Evolutionary conservation across 2,113 vertebrate genomes (phyloP).

Genomic region (Trinectes maculatus): DNA sequence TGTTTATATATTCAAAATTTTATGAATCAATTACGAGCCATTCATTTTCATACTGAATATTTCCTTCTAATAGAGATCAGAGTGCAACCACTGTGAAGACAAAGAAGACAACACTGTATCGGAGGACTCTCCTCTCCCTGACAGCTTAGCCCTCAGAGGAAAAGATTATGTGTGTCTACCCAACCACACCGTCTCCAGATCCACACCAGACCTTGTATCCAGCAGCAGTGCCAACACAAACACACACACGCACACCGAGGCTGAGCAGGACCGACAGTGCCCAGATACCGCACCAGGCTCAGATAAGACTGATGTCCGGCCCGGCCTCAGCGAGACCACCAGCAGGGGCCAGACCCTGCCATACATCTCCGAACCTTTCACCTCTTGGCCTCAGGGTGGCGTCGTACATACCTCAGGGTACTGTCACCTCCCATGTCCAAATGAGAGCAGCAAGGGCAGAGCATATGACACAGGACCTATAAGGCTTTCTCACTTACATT

Average conservation of each 20-base stretch:
- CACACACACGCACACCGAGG: neutral
- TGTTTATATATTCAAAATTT: neutral
- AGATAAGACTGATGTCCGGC: neutral
- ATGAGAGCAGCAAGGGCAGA: neutral
- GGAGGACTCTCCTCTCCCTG: neutral
- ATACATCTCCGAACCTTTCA: conserved; percentile 8
- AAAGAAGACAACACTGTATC: neutral
- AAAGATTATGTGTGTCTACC: conserved; percentile 64
- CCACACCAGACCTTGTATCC: conserved; percentile 49
- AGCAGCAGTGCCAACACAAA: neutral
- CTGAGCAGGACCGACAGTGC: conserved; percentile 6
- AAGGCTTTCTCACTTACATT: no score
- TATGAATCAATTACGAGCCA: neutral
- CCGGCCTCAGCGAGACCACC: neutral
- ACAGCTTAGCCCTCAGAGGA: neutral
- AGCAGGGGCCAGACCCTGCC: neutral
- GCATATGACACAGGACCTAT: neutral
- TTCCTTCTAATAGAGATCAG: neutral
- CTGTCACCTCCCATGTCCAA: conserved; percentile 49
- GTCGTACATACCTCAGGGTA: conserved; percentile 50
- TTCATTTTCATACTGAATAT: neutral
- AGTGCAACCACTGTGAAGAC: neutral
- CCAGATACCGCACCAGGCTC: neutral
- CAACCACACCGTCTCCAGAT: conserved; percentile 9
- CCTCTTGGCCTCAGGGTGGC: conserved; percentile 41